Percentiles rank a stretch among this genome's conserved stretches.
These are phyloP conservation scores for Hirtodrosophila histrioides DNA, from an alignment of 2,888 invertebrate genomes.

Conservation along the genomic window DNA sequence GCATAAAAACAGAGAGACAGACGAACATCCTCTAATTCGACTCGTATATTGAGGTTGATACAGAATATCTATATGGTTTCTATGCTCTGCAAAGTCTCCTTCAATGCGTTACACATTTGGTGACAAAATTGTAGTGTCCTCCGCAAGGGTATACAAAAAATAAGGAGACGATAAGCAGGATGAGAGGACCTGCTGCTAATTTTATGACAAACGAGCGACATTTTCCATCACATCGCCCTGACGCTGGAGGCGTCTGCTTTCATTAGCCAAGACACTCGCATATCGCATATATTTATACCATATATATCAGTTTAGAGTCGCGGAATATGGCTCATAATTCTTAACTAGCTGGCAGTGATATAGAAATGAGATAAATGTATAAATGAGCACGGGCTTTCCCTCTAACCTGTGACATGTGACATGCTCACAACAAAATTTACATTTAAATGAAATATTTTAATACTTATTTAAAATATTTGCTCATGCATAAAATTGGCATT, in stretches of 20 bases:
- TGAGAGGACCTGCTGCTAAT: conserved; percentile 41
- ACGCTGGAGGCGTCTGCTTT: conserved; percentile 2
- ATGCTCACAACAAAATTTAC: conserved; percentile 56
- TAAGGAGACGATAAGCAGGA: not conserved
- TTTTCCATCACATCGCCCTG: not conserved
- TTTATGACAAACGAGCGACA: conserved; percentile 58
- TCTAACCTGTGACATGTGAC: conserved; percentile 35
- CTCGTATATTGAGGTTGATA: too few species aligned
- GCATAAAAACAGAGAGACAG: too few species aligned
- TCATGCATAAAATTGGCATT: conserved; percentile 78
- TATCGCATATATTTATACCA: conserved; percentile 6
- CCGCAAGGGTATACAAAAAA: not conserved
- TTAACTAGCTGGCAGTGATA: conserved; percentile 40
- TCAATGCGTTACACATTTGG: too few species aligned
- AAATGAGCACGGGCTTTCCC: conserved; percentile 19
- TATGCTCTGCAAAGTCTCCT: too few species aligned
- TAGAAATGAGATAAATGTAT: conserved; percentile 35
- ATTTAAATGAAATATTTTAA: conserved; percentile 75
- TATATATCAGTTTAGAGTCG: conserved; percentile 26
- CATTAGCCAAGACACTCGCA: conserved; percentile 31
- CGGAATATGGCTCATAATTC: conserved; percentile 43
- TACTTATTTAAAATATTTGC: conserved; percentile 72
- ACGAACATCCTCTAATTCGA: too few species aligned
- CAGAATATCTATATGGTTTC: too few species aligned
- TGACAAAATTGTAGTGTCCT: too few species aligned